Evolutionary conservation across 2,797 vertebrate genomes (phyloP), one percentile per base, ranked within the genome.

Genomic region (Naso thynnoides): DNA sequence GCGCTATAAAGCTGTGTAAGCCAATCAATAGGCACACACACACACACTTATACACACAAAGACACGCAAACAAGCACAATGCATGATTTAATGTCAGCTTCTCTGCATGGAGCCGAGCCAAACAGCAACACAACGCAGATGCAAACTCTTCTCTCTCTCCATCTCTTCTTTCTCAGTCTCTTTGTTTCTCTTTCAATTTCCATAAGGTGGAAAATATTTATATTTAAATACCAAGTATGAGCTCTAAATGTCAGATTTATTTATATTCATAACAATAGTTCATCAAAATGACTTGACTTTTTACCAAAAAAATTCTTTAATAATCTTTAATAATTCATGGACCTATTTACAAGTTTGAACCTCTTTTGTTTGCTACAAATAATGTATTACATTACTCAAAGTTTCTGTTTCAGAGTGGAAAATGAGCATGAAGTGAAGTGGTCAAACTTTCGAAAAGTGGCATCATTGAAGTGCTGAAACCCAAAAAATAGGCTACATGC

Each of bases 41-140:
- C 83, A 67, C 52, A 62, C 48, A 63, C 48, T 70, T 48, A 52
- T 58, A 73, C 56, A 70, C 58, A 70, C 42, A 56, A 58, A 69
- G 68, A 50, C 39, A 57, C 54, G 50, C 89, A 89, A 90, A 87
- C 88, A 84, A 84, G 86, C 86, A 86, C 81, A 88, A 87, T 89
- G 88, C 86, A 93, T 93, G 92, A 95, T 95, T 95, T 95, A 95
- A 94, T 92, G 92, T 90, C 93, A 93, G 84, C 87, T 81, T 83
- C 88, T 89, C 91, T 89, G 85, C 91, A 91, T 92, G 86, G 86
- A 88, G 82, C 84, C 76, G 45, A 78, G 82, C 77, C 85, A 86
- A 74, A 72, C 76, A 81, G 62, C 64, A 82, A 73, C 78, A 82
- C 80, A 83, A 62, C 81, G 78, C 75, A 78, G 66, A 47, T 70